Conservation (phyloP, 2,113 vertebrate species). For the Brienomyrus brachyistius region DNA sequence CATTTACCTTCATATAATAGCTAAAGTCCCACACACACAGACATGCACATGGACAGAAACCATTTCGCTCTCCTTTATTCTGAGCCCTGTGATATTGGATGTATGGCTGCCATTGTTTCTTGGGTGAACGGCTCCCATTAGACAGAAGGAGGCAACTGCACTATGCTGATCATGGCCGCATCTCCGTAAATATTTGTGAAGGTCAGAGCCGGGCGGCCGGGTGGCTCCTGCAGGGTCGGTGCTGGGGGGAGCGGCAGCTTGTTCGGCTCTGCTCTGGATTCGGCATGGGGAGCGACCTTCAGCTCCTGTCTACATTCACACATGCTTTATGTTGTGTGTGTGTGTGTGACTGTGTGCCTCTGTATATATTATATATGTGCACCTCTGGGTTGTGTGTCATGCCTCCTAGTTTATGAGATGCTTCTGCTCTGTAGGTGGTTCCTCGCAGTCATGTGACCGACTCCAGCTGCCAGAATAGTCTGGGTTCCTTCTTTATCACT, state of each 20-base stretch:
- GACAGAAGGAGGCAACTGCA: background rate
- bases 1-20: constrained; percentile 20
- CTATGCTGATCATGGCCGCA: background rate
- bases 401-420: background rate
- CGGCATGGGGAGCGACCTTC: background rate
- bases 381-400: background rate
- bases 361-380: background rate
- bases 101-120: background rate
- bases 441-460: background rate
- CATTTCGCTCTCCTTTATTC: background rate
- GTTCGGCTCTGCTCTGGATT: background rate
- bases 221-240: background rate
- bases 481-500: background rate
- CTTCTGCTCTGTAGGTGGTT: background rate
- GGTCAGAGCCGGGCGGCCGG: background rate
- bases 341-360: background rate
- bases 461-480: background rate
- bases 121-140: background rate
- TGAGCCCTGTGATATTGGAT: background rate
- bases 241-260: background rate
- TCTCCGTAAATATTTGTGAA: background rate
- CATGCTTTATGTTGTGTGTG: background rate
- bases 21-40: background rate
- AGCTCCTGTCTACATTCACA: background rate
- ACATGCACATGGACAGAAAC: background rate